Evolutionary conservation across 2,113 vertebrate genomes (phyloP).

Genomic region (Podarcis muralis): DNA sequence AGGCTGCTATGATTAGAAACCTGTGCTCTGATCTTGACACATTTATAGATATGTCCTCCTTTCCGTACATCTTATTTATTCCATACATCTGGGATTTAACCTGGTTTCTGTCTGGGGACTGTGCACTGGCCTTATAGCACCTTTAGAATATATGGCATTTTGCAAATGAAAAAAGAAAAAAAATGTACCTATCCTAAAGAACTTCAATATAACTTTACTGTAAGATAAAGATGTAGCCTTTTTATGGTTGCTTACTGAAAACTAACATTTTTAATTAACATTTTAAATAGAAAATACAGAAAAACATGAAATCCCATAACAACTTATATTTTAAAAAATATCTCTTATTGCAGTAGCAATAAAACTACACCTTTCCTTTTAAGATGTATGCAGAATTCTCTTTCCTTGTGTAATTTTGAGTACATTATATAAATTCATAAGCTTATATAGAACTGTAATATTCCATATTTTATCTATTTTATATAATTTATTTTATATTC

Average conservation of each 20-base stretch:
- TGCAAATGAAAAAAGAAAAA: neutral
- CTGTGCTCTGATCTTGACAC: neutral
- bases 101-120: conserved; percentile 5
- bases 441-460: too few relatives aligned
- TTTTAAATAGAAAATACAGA: neutral
- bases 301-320: neutral
- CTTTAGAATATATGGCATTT: neutral
- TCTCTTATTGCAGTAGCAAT: neutral
- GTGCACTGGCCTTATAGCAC: neutral
- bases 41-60: neutral
- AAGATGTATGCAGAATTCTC: neutral
- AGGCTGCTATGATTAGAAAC: neutral
- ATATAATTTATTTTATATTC: neutral
- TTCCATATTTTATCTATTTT: too few relatives aligned
- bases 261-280: neutral
- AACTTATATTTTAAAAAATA: neutral
- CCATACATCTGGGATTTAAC: neutral
- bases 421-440: neutral
- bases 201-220: neutral
- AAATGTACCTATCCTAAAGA: neutral
- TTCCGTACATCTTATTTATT: neutral
- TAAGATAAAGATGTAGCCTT: neutral
- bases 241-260: neutral
- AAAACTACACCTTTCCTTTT: neutral
- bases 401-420: neutral